Percentiles rank a stretch among this genome's conserved stretches.
These are phyloP conservation scores for Balaeniceps rex DNA, from an alignment of 2,113 vertebrate genomes.

Conservation along the genomic window DNA sequence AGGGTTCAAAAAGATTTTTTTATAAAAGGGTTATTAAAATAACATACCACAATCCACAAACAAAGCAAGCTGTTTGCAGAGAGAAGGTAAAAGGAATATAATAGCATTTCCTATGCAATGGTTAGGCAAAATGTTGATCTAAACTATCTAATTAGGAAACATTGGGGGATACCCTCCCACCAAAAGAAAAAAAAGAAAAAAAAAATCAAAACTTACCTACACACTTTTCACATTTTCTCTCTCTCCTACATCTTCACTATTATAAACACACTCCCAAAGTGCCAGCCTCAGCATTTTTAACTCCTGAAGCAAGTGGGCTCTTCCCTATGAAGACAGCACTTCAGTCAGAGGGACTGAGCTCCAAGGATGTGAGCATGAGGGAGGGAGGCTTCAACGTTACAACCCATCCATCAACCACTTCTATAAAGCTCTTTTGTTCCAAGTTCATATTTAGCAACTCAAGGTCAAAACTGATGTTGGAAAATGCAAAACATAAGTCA, in stretches of 20 bases:
- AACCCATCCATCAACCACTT: slow-evolving; percentile 41
- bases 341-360: background rate
- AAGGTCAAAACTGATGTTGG: slow-evolving; percentile 20
- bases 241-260: background rate
- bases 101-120: background rate
- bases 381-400: slow-evolving; percentile 12
- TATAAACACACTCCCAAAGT: background rate
- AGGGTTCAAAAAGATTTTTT: background rate
- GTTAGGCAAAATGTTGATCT: background rate
- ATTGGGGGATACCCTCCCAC: background rate
- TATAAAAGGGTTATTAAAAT: background rate
- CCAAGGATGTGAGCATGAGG: background rate
- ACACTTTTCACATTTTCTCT: background rate
- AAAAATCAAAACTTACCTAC: background rate
- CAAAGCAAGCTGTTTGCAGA: background rate
- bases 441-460: slow-evolving; percentile 8
- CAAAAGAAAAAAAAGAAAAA: background rate
- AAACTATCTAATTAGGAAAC: background rate
- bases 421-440: slow-evolving; percentile 46
- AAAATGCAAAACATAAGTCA: slow-evolving; percentile 14
- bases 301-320: background rate
- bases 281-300: background rate
- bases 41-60: background rate
- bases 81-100: background rate
- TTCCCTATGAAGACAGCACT: background rate